These are phyloP conservation scores for Sepiola atlantica DNA, from an alignment of 2,888 invertebrate genomes.

Conservation along the genomic window DNA sequence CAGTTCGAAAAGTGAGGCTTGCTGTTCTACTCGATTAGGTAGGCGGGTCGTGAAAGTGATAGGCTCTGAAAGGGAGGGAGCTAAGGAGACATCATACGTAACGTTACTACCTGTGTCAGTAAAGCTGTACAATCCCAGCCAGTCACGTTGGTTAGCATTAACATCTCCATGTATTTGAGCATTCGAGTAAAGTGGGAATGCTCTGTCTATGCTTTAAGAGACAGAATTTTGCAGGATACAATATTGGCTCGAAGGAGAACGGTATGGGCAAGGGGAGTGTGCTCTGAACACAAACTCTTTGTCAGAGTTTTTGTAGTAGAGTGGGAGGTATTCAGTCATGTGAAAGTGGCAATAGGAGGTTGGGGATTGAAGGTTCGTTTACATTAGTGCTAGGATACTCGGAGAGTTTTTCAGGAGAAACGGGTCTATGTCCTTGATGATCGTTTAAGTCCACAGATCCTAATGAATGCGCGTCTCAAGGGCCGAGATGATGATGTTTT, in stretches of 20 bases:
- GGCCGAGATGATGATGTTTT: no score
- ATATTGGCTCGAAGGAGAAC: neutral
- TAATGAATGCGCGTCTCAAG: neutral
- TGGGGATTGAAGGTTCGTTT: neutral
- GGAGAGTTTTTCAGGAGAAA: neutral
- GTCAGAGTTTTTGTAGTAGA: neutral
- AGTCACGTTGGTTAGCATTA: no score
- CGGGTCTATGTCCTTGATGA: neutral
- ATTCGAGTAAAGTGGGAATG: neutral
- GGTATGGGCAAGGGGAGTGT: neutral
- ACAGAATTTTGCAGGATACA: neutral
- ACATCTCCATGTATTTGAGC: neutral
- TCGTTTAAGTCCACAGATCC: neutral
- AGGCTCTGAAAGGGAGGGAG: neutral
- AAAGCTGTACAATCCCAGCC: no score
- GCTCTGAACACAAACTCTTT: neutral
- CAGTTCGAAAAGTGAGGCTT: neutral
- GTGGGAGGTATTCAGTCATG: no score
- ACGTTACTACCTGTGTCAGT: no score
- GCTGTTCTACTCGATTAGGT: no score
- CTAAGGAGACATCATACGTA: no score
- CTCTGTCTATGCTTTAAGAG: no score
- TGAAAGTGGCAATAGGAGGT: neutral
- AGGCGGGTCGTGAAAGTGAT: neutral
- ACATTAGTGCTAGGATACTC: no score